phyloP scores from a whole-genome alignment of 2,888 invertebrate species.

The Drosophila mulleri region DNA sequence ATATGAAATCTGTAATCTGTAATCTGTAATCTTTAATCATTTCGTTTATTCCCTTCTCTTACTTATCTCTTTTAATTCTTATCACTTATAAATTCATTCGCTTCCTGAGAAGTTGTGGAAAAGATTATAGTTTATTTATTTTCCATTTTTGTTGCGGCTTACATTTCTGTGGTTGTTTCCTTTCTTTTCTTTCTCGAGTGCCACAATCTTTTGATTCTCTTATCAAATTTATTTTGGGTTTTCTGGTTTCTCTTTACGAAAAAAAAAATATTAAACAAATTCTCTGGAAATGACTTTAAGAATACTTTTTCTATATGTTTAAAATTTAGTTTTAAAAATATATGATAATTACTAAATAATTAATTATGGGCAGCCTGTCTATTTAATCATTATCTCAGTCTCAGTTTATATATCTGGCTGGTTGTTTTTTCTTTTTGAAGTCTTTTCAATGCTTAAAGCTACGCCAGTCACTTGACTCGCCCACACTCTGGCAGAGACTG shows the following conservation, averaged over 20 bases:
- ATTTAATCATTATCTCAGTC: neutral
- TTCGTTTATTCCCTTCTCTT: neutral
- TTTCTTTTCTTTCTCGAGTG: neutral
- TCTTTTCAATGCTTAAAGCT: conserved; percentile 19
- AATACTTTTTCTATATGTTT: too few relatives aligned
- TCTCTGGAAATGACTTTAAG: neutral
- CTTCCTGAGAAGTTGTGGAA: neutral
- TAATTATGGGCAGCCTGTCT: neutral
- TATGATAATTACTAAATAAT: neutral
- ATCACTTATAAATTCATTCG: neutral
- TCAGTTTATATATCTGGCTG: neutral
- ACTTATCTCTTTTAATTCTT: conserved; percentile 1
- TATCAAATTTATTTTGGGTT: neutral
- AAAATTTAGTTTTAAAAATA: too few relatives aligned
- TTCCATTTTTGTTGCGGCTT: neutral
- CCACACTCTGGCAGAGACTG: conserved; percentile 11
- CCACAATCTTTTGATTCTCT: conserved; percentile 1
- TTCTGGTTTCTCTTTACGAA: neutral
- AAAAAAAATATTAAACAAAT: neutral
- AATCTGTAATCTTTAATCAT: neutral
- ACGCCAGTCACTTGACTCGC: conserved; percentile 38
- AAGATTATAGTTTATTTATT: conserved; percentile 11
- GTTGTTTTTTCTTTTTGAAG: neutral
- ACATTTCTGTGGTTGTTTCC: neutral
- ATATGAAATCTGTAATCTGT: neutral